Evolutionary conservation across 2,113 vertebrate genomes (phyloP).

Genomic region (Eclectus roratus): DNA sequence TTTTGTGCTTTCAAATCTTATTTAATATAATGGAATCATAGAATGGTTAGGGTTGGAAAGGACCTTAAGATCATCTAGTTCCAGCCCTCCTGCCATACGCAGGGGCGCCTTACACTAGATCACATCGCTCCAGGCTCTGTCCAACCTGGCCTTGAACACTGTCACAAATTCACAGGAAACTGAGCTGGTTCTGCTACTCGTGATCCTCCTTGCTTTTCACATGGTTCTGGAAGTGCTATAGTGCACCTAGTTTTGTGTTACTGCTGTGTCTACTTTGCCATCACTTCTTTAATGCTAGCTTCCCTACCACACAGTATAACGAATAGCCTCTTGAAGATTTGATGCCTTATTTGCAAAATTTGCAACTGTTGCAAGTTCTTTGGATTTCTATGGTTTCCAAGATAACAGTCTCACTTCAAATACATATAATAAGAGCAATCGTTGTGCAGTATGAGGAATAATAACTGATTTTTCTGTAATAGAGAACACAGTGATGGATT

Average conservation of each 20-base stretch:
- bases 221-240: background rate
- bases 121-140: background rate
- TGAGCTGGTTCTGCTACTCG: background rate
- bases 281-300: background rate
- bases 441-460: background rate
- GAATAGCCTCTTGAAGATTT: background rate
- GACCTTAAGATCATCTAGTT: background rate
- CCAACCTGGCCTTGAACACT: background rate
- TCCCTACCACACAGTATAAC: background rate
- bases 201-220: background rate
- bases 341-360: background rate
- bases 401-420: background rate
- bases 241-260: background rate
- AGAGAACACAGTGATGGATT: background rate
- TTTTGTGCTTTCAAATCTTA: background rate
- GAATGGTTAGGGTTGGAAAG: background rate
- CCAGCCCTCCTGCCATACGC: background rate
- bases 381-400: background rate
- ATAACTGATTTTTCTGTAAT: background rate
- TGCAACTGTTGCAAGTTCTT: background rate
- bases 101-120: background rate
- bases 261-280: background rate
- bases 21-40: background rate
- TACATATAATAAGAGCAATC: background rate
- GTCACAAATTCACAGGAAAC: background rate